phyloP scores from a whole-genome alignment of 2,797 vertebrate genomes.

The Notamacropus eugenii region DNA sequence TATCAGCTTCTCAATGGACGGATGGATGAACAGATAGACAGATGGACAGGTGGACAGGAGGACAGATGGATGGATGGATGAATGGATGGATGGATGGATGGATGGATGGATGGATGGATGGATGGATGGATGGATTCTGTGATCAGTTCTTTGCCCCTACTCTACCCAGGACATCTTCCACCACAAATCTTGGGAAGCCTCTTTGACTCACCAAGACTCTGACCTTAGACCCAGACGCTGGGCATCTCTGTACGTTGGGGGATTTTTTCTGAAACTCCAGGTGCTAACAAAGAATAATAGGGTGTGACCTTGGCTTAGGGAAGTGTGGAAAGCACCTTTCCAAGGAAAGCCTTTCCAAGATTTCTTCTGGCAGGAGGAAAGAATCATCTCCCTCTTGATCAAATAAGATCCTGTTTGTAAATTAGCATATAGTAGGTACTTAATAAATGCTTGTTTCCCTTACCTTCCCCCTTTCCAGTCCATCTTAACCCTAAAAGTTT shows the following conservation, averaged over 20 bases:
- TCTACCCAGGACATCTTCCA: neutral
- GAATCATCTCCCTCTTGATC: neutral
- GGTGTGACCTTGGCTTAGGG: neutral
- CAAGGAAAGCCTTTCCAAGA: neutral
- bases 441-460: neutral
- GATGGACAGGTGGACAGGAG: no score
- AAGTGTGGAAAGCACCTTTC: neutral
- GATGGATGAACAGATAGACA: neutral
- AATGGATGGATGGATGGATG: no score
- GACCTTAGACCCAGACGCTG: neutral
- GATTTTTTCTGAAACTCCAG: neutral
- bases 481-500: neutral
- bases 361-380: neutral
- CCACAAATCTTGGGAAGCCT: neutral
- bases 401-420: neutral
- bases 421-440: neutral
- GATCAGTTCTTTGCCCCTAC: neutral
- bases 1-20: neutral
- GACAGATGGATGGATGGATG: no score
- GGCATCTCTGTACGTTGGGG: neutral
- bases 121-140: neutral
- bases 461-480: neutral
- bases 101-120: no score
- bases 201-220: neutral
- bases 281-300: neutral